These are phyloP conservation scores for Brachymystax lenok DNA, from an alignment of 2,797 vertebrate species.

Conservation along the genomic window DNA sequence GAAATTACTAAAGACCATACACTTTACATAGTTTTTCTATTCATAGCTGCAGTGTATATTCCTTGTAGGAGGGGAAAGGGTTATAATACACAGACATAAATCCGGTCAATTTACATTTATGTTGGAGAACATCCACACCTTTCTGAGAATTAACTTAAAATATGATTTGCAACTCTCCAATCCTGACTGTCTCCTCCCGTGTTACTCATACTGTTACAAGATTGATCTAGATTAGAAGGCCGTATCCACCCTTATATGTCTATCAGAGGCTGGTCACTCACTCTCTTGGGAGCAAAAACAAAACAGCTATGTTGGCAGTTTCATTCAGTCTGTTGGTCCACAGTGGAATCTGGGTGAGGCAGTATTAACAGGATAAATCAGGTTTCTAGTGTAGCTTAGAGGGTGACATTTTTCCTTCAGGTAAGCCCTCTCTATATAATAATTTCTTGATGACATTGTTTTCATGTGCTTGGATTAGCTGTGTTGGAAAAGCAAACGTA, in stretches of 20 bases:
- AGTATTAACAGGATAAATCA: conserved; percentile 16
- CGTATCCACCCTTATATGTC: conserved; percentile 51
- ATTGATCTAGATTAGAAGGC: background rate
- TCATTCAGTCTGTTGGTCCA: conserved; percentile 24
- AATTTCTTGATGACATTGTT: background rate
- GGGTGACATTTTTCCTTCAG: conserved; percentile 38
- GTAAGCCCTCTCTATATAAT: conserved; percentile 34
- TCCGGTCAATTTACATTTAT: background rate
- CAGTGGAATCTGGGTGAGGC: conserved; percentile 15
- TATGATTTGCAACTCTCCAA: background rate
- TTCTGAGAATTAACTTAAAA: background rate
- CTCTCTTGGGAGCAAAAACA: conserved; percentile 30
- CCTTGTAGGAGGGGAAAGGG: background rate
- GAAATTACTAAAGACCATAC: background rate
- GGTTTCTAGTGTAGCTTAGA: conserved; percentile 19
- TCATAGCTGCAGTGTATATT: background rate
- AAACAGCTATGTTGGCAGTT: conserved; percentile 52
- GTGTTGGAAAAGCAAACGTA: background rate
- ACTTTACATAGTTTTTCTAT: background rate
- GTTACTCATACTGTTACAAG: conserved; percentile 2
- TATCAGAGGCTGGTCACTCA: conserved; percentile 24
- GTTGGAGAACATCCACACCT: background rate
- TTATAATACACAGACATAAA: background rate
- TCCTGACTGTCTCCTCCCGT: background rate
- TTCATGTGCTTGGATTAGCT: background rate